Evolutionary conservation across 2,797 vertebrate genomes (phyloP), one percentile per base, ranked within the genome.

Genomic region (Helarctos malayanus): DNA sequence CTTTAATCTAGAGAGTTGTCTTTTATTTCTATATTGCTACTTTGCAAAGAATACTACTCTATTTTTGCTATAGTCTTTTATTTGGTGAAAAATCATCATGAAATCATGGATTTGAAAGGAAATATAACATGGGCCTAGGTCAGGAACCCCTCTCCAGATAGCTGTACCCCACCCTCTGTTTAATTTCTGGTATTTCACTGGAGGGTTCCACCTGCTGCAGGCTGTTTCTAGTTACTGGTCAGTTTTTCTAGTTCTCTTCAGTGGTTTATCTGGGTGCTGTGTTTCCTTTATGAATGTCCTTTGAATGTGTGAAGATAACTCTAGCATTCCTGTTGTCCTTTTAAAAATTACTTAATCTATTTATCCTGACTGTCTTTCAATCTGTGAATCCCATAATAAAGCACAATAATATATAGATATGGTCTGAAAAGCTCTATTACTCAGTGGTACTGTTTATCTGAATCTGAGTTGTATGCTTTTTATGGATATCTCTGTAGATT

Each of bases 261-360:
- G 29, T 12, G 89, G 89, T 78, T 65, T 45, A 18, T 13, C 1
- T 18, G 32, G 8, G 7, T 89, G 13, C 25, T 89, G 38, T 35
- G 14, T 56, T 95, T 92, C 63, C 38, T 57, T 71, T 27, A n/a
- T 57, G 18, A 93, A 68, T 93, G 10, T 69, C 8, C n/a, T 94
- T 68, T 79, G 12, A 91, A 35, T 89, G n/a, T 85, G 82, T 93
- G 35, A 68, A 95, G 75, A 59, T 29, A 65, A 41, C 25, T 65
- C 25, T 68, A 12, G 9, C 61, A 52, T 89, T 86, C 18, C 15
- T 49, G 52, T 73, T 82, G 57, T 75, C 49, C 4, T 84, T 96
- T 52, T 78, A 63, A 76, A 84, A 91, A 91, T 88, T 75, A 52
- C 9, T 38, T 76, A 65, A 91, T 85, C 9, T 15, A 14, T 52